Evolutionary conservation across 2,888 invertebrate species (phyloP), one percentile per base, ranked within the genome.

Genomic region (Lasioglossum oenotherae): DNA sequence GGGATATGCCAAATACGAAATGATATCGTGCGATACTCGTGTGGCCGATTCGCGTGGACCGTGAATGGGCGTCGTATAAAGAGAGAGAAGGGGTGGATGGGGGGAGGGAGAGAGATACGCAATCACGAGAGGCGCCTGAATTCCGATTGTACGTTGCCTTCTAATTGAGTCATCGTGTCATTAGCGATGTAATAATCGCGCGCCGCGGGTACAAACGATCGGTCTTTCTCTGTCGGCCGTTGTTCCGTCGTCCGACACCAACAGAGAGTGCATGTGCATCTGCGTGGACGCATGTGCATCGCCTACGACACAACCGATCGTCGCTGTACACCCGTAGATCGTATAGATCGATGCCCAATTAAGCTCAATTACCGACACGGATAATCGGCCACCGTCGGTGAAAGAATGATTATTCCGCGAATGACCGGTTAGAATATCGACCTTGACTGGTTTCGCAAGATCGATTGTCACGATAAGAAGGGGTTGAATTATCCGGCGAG

Each of bases 161-260:
- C 84, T 91, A 92, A 93, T 93, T 92, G 93, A 93, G 93, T 92
- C 91, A 92, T 93, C 89, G 91, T 88, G 90, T 91, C 90, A 88
- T 89, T 88, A 90, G 79, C 78, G 77, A 64, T 41, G 77, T 82
- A 91, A 90, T 88, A 86, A 91, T 85, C 88, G 35, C 46, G 76
- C 31, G 38, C 44, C 38, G 49, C 57, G 72, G 31, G 79, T 74
- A 49, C 74, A 74, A 83, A 77, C 84, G 77, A n/a, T 49, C 67
- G 31, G 31, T 44, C 74, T 64, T 27, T 83, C 60, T 41, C 74
- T 23, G 73, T 74, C 67, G 49, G 71, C 31, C 49, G 49, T 69
- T 69, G 64, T 64, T 64, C 64, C 64, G 64, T 64, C 64, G 64
- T 31, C 31, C 31, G 64, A 31, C 64, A 31, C 31, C 27, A 3